A percentile compares a stretch with the other conserved stretches of the same genome.
Evolutionary conservation across 2,797 vertebrate species (phyloP).

Genomic region (Crocidura indochinensis): DNA sequence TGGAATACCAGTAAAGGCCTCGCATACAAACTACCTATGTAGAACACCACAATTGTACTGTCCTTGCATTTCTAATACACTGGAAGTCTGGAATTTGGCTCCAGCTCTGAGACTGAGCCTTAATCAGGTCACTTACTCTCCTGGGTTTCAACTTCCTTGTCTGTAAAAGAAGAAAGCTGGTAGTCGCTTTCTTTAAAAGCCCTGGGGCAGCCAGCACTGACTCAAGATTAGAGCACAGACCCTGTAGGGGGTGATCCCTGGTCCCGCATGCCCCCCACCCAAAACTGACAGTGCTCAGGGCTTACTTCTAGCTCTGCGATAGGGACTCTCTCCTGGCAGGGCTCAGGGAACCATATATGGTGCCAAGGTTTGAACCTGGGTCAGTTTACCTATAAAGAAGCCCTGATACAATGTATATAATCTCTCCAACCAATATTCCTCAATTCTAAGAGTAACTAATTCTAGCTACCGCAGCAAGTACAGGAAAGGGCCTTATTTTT

Average conservation of each 20-base stretch:
- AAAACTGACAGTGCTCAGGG: too few relatives aligned
- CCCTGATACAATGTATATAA: too few relatives aligned
- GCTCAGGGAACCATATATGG: too few relatives aligned
- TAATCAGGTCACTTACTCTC: slow-evolving; percentile 77
- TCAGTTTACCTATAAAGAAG: too few relatives aligned
- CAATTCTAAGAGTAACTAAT: background rate
- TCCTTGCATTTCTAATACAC: slow-evolving; percentile 33
- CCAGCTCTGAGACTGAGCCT: background rate
- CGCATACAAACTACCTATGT: slow-evolving; percentile 5
- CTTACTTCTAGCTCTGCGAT: too few relatives aligned
- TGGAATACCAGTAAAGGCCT: background rate
- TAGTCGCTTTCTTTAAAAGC: slow-evolving; percentile 38
- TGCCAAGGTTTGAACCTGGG: too few relatives aligned
- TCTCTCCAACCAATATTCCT: too few relatives aligned
- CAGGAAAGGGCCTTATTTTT: background rate
- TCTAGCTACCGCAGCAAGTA: background rate
- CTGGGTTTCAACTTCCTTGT: slow-evolving; percentile 73
- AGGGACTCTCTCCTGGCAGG: too few relatives aligned
- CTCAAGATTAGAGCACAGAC: too few relatives aligned
- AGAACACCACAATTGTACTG: background rate
- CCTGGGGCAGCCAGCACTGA: background rate
- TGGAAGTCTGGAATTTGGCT: slow-evolving; percentile 59
- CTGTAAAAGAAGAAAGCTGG: slow-evolving; percentile 51
- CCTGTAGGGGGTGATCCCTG: too few relatives aligned
- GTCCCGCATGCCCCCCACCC: too few relatives aligned